phyloP scores from a whole-genome alignment of 2,113 vertebrate species.

The Hystrix cristata region DNA sequence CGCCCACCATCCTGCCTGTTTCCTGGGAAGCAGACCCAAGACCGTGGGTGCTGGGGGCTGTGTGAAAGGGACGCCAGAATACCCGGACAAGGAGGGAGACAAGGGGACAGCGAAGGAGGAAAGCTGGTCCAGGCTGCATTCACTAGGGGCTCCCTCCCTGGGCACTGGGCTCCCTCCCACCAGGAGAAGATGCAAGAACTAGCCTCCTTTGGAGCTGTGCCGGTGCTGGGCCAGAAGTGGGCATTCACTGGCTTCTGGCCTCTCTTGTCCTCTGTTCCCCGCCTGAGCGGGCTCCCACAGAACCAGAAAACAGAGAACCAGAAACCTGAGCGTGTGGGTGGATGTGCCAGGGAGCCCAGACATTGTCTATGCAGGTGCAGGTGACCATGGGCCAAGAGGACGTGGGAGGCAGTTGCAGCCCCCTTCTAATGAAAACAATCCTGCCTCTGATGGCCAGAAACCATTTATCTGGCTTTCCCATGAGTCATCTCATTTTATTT shows the following conservation, averaged over 20 bases:
- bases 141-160: neutral
- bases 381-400: neutral
- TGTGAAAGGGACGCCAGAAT: neutral
- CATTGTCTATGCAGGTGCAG: neutral
- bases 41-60: neutral
- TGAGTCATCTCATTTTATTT: neutral
- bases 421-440: neutral
- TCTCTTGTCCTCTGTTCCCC: neutral
- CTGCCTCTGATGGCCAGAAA: neutral
- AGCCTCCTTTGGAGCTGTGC: neutral
- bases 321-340: rapidly evolving
- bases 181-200: neutral
- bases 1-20: neutral
- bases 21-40: neutral
- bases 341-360: rapidly evolving
- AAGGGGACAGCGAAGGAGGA: neutral
- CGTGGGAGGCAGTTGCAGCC: rapidly evolving
- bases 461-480: neutral
- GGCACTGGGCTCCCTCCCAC: neutral
- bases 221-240: neutral
- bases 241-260: neutral
- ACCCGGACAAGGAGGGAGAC: too few species aligned
- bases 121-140: rapidly evolving
- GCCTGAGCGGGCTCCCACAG: neutral
- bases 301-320: neutral